Base-by-base conservation (phyloP, 1,140 invertebrate genomes). In the Drosophila miranda region DNA sequence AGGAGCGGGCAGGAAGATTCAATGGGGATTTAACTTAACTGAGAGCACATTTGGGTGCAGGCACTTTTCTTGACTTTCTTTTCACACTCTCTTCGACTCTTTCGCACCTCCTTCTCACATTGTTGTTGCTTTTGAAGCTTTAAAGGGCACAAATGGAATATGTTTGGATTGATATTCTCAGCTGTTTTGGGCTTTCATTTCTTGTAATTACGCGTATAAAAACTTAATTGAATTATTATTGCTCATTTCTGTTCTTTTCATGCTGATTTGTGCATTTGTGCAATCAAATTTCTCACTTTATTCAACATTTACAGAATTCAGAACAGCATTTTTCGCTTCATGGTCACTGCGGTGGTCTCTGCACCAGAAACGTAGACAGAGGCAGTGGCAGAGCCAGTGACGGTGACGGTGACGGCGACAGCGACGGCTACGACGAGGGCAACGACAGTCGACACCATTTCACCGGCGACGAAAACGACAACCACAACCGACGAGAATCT, bases 101-200 rank as follows among this genome's bases (percentile, higher is more conserved):
- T 52, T 59, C 50, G 57, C 52, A 67, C 41, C 48, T 54, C 49
- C n/a, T 56, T 56, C 30, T 46, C 51, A 57, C 43, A 66, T 73
- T 43, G 53, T 38, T 72, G 30, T 55, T 48, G 70, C 68, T 72
- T 72, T 72, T 44, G 8, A 73, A 73, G 70, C 71, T 73, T 51
- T 55, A 87, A 86, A 84, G 80, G 86, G 77, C 81, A 84, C 80
- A 66, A 77, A 59, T 69, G 77, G 81, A 73, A 67, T 68, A 50
- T 73, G 42, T 52, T 48, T 52, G 45, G 50, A 57, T 55, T 56
- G 42, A 14, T 68, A 62, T 63, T 79, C 61, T 71, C 75, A 78
- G 75, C 69, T 76, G 68, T 77, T 74, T 70, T 43, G 14, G 45
- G 6, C 13, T 8, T 28, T 14, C 2, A 34, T 57, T 52, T 19